These are phyloP conservation scores for Brachionus rotundiformis DNA, from an alignment of 1,140 invertebrate genomes.

Conservation along the genomic window DNA sequence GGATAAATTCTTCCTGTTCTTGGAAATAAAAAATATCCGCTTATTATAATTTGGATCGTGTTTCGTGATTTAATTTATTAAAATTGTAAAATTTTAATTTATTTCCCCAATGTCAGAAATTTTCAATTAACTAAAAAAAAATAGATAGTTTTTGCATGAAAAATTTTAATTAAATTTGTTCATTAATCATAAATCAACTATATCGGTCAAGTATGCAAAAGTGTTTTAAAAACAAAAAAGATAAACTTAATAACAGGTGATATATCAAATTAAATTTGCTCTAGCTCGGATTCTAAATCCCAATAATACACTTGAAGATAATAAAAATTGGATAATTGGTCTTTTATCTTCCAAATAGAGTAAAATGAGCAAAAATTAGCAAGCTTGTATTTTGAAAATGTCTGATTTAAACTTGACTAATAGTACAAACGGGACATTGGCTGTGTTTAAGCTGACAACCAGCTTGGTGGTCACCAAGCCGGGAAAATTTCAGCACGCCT, in stretches of 20 bases:
- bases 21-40: no score
- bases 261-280: constrained; percentile 9
- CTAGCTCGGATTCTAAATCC: neutral
- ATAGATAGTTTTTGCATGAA: neutral
- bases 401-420: constrained; percentile 12
- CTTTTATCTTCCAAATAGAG: neutral
- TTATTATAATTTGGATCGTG: no score
- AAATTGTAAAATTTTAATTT: neutral
- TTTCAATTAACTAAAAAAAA: no score
- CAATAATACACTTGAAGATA: neutral
- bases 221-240: neutral
- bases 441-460: neutral
- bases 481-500: neutral
- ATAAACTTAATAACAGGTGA: constrained; percentile 2
- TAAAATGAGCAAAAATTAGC: neutral
- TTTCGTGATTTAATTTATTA: no score
- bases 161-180: neutral
- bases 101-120: no score
- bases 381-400: neutral
- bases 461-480: neutral
- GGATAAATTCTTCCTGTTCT: no score
- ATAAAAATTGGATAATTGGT: constrained; percentile 2
- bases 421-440: neutral
- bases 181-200: constrained; percentile 4
- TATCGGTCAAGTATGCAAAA: neutral